Evolutionary conservation across 2,797 vertebrate genomes (phyloP).

Genomic region (Lepilemur ruficaudatus): DNA sequence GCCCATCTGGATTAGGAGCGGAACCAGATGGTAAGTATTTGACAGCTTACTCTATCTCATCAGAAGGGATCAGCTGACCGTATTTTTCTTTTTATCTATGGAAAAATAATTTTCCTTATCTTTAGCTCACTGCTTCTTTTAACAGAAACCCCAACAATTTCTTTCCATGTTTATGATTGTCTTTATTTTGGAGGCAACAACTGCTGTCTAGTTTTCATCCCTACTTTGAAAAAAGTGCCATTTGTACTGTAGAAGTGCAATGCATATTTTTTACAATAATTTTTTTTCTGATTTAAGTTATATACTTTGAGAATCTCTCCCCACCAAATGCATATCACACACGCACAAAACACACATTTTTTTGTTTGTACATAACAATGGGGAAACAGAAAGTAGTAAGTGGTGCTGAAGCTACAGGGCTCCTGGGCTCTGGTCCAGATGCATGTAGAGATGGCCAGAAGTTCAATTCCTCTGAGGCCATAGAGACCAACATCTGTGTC

Average conservation of each 20-base stretch:
- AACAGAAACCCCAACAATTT: not conserved
- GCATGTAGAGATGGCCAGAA: not conserved
- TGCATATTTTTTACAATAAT: not conserved
- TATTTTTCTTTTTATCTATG: constrained; percentile 41
- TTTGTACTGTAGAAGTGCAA: not conserved
- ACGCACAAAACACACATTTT: not conserved
- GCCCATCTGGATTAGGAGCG: constrained; percentile 72
- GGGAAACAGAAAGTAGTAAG: not conserved
- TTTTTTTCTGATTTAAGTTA: constrained; percentile 15
- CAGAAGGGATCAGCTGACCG: constrained; percentile 55
- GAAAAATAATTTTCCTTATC: constrained; percentile 31
- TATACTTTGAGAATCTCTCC: not conserved
- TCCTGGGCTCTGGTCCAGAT: not conserved
- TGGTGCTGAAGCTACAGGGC: not conserved
- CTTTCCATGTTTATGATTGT: not conserved
- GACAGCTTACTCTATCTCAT: constrained; percentile 63
- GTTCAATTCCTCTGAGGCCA: not conserved
- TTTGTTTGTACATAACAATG: not conserved
- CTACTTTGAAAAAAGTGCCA: not conserved
- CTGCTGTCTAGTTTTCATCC: not conserved
- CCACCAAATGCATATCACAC: not conserved
- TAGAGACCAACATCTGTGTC: not conserved
- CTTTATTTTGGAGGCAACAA: constrained; percentile 48
- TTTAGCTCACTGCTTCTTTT: constrained; percentile 26
- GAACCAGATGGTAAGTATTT: constrained; percentile 66